Evolutionary conservation across 2,797 vertebrate species (phyloP).

Genomic region (Salarias fasciatus): DNA sequence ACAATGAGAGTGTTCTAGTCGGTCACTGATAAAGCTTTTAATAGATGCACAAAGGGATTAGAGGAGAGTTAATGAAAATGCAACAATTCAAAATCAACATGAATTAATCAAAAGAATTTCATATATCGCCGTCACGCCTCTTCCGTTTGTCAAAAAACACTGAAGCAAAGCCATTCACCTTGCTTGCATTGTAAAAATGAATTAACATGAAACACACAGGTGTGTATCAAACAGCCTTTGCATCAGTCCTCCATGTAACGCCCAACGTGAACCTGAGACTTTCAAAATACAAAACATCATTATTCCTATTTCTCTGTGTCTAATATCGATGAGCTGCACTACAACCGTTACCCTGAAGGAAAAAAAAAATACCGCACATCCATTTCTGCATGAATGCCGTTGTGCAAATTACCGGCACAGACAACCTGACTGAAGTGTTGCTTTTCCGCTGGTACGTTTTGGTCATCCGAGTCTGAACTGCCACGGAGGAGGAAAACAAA

Average conservation of each 20-base stretch:
- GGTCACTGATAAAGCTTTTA: conserved; percentile 44
- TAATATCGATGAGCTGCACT: conserved; percentile 6
- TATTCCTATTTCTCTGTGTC: not conserved
- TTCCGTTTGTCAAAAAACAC: conserved; percentile 32
- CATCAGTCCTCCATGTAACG: conserved; percentile 9
- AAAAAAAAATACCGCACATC: conserved; percentile 11
- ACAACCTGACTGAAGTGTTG: conserved; percentile 11
- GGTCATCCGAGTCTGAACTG: not conserved
- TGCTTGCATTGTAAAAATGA: conserved; percentile 16
- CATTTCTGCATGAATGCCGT: not conserved
- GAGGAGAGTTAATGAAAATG: conserved; percentile 30
- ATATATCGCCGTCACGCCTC: not conserved
- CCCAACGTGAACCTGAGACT: conserved; percentile 48
- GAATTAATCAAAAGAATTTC: conserved; percentile 8
- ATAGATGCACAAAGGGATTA: conserved; percentile 24
- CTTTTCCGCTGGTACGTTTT: conserved; percentile 44
- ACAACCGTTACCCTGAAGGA: conserved; percentile 8
- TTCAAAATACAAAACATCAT: conserved; percentile 16
- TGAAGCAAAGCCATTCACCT: conserved; percentile 16
- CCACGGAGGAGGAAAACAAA: too few species aligned
- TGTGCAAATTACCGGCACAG: conserved; percentile 29
- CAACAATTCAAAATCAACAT: conserved; percentile 31
- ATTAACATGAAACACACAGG: conserved; percentile 1
- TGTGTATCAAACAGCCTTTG: not conserved
- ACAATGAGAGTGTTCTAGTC: conserved; percentile 18